Base-by-base conservation (phyloP, 2,888 invertebrate species). In the Catocala nupta region DNA sequence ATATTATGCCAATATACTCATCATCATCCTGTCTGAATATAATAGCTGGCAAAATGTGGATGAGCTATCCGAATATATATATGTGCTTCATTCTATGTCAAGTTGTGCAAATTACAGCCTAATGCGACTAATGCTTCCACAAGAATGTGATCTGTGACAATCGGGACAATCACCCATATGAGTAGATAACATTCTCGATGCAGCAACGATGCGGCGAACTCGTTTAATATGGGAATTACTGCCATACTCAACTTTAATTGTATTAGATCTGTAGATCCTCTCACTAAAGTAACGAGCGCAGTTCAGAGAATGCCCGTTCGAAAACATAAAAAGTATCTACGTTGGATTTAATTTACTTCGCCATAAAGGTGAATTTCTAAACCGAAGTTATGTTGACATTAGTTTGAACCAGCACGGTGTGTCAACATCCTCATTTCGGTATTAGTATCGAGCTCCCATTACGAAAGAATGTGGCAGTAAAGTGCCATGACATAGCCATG, bases 91-190 rank as follows among this genome's bases (percentile, higher is more conserved):
- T 25, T 3, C 25, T 25, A 3, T 25, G 25, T 25, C 25, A 25
- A 25, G 25, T 25, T 25, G 4, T 25, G 4, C 4, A 25, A 25
- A 25, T 25, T 25, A 33, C 48, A 49, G 34, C 10, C 13, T 2
- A 25, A 25, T 48, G 9, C 25, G 25, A 48, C 10, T 13, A 48
- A 9, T 25, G 13, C 10, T 25, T 16, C 9, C 13, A 25, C 13
- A 56, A 59, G 47, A 66, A 52, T 52, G 10, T n/a, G 36, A 61
- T 68, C 60, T 52, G 59, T 65, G 65, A 71, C 63, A 65, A 73
- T 76, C 25, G 1, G 25, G 25, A 52, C 70, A 71, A 76, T 76
- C 68, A 68, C 63, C 59, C 55, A 68, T 65, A 65, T 64, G 59
- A 63, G 47, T 56, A 68, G 64, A 66, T 59, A 58, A 70, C 58